Evolutionary conservation across 2,113 vertebrate species (phyloP), one percentile per base, ranked within the genome.

Genomic region (Tyto alba): DNA sequence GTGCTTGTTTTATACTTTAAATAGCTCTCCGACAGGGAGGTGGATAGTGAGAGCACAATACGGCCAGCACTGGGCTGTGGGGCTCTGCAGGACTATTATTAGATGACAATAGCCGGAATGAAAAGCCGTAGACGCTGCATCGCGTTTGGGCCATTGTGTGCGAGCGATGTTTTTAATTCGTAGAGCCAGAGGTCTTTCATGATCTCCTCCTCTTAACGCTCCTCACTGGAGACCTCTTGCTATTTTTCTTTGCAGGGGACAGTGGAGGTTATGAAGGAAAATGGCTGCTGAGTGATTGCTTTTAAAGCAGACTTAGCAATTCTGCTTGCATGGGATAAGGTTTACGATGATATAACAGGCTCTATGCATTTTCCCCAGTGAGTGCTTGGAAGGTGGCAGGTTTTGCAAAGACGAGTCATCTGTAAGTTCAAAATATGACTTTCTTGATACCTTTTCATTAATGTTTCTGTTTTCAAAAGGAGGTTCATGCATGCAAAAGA

Each of bases 101-200:
- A 90, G 97, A 86, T 83, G 84, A 98, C 98, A 98, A 98, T 98
- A 52, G 72, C 97, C 91, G 96, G 97, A 98, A 98, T 87, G 96
- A 90, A 78, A 92, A 95, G 88, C 97, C 10, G 32, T 34, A 67
- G 95, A 93, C 18, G 78, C 96, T 29, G 95, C 92, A 38, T 89
- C 59, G 34, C 12, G 62, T 47, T 72, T 11, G 79, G 96, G 62
- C 94, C 93, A 81, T 96, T 97, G 96, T 96, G 89, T 85, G 85
- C 47, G 12, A 29, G 64, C 2, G 69, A 9, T 96, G 85, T 73
- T 92, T 97, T 95, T 64, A 59, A 80, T 69, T 43, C 2, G 1
- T 29, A 55, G 73, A 81, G 77, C 80, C 74, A 75, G 72, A 38
- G 94, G 23, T 56, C 89, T 82, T 76, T 6, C 88, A 59, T 77